These are phyloP conservation scores for Tiliacea citrago DNA, from an alignment of 2,888 invertebrate species.

Conservation along the genomic window DNA sequence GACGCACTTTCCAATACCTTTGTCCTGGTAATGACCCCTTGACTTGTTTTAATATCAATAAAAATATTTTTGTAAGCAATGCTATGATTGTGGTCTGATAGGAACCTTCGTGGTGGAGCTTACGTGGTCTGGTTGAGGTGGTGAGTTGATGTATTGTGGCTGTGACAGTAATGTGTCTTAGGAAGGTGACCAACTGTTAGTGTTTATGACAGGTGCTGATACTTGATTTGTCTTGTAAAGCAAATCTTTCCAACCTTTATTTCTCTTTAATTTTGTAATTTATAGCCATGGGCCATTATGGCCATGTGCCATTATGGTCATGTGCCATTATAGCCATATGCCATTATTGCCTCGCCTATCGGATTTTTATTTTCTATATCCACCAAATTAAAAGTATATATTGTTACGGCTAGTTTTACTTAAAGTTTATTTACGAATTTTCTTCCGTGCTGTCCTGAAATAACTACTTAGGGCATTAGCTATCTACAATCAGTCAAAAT, in stretches of 20 bases:
- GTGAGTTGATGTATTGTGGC: constrained; percentile 23
- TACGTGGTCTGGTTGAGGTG: constrained; percentile 8
- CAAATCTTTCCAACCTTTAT: too few species aligned
- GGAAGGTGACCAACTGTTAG: background rate
- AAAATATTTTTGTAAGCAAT: constrained; percentile 58
- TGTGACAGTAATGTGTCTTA: background rate
- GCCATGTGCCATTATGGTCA: too few species aligned
- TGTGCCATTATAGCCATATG: too few species aligned
- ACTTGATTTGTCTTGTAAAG: too few species aligned
- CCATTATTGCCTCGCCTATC: background rate
- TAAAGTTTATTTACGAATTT: too few species aligned
- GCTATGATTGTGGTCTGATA: constrained; percentile 54
- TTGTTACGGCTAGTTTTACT: background rate
- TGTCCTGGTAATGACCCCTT: constrained; percentile 86
- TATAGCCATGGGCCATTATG: too few species aligned
- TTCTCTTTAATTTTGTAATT: too few species aligned
- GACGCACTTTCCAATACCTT: constrained; percentile 79
- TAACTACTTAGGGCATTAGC: background rate
- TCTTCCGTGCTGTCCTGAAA: background rate
- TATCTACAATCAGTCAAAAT: background rate
- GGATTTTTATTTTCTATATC: background rate
- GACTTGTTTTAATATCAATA: constrained; percentile 80
- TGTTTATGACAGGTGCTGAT: background rate
- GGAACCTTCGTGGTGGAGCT: constrained; percentile 13
- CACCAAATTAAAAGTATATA: background rate